phyloP scores from a whole-genome alignment of 2,888 invertebrate species.

The Brachyptera risi region DNA sequence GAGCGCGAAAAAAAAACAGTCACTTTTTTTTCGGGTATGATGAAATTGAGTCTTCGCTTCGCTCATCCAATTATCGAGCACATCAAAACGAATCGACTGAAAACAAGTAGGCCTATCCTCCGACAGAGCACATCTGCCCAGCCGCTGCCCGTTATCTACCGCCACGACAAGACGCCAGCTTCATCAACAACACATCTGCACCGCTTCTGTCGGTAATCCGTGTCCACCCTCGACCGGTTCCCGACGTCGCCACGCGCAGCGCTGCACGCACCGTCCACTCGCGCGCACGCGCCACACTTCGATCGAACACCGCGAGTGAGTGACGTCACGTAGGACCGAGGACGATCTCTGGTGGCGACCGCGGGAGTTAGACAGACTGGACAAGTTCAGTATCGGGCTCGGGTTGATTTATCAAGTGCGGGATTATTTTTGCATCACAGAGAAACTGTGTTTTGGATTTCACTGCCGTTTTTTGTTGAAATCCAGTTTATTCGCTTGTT shows the following conservation, averaged over 20 bases:
- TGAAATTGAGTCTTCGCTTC: no score
- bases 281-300: not conserved
- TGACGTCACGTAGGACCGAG: not conserved
- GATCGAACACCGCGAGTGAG: not conserved
- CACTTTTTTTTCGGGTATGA: no score
- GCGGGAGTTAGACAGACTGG: not conserved
- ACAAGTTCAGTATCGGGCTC: not conserved
- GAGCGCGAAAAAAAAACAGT: no score
- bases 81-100: no score
- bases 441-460: not conserved
- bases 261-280: not conserved
- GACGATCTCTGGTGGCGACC: not conserved
- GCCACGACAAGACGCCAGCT: not conserved
- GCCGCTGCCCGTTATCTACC: not conserved
- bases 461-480: not conserved
- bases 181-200: not conserved
- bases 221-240: not conserved
- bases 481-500: not conserved
- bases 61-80: no score
- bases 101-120: no score
- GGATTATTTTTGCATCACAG: not conserved
- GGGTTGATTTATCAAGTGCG: not conserved
- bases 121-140: not conserved
- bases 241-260: not conserved
- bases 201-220: not conserved